A percentile compares a stretch with the other conserved stretches of the same genome.
Conservation (phyloP, 2,888 invertebrate genomes). For the Byasa hedistus region DNA sequence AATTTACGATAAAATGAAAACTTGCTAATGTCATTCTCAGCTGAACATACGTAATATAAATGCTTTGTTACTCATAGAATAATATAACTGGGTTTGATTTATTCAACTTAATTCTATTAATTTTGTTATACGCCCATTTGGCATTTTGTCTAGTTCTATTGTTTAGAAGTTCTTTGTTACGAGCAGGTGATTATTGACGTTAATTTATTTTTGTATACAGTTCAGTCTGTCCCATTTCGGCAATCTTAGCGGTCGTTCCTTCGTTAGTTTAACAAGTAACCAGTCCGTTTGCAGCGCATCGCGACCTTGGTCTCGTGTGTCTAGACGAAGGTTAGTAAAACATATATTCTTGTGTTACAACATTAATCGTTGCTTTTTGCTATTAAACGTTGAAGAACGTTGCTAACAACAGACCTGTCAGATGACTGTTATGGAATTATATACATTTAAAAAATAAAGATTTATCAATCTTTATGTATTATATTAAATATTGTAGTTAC, state of each 20-base stretch:
- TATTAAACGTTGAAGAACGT: slow-evolving; percentile 15
- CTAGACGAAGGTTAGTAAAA: slow-evolving; percentile 81
- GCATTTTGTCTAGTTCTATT: slow-evolving; percentile 40
- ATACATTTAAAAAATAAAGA: background rate
- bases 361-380: slow-evolving; percentile 25
- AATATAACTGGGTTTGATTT: slow-evolving; percentile 40
- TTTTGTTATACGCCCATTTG: slow-evolving; percentile 35
- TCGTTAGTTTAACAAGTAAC: slow-evolving; percentile 79
- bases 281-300: slow-evolving; percentile 81
- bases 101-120: slow-evolving; percentile 34
- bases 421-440: background rate
- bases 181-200: slow-evolving; percentile 33
- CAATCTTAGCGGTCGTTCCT: slow-evolving; percentile 81
- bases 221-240: slow-evolving; percentile 80
- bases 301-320: slow-evolving; percentile 84
- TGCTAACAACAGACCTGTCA: background rate
- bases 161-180: slow-evolving; percentile 50
- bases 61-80: slow-evolving; percentile 51
- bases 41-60: slow-evolving; percentile 72
- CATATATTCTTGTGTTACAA: slow-evolving; percentile 38
- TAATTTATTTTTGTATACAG: slow-evolving; percentile 66
- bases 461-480: too few species aligned
- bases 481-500: too few species aligned
- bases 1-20: slow-evolving; percentile 60
- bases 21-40: slow-evolving; percentile 79